Base-by-base conservation (phyloP, 2,888 invertebrate species). In the Stegana nigrithorax region DNA sequence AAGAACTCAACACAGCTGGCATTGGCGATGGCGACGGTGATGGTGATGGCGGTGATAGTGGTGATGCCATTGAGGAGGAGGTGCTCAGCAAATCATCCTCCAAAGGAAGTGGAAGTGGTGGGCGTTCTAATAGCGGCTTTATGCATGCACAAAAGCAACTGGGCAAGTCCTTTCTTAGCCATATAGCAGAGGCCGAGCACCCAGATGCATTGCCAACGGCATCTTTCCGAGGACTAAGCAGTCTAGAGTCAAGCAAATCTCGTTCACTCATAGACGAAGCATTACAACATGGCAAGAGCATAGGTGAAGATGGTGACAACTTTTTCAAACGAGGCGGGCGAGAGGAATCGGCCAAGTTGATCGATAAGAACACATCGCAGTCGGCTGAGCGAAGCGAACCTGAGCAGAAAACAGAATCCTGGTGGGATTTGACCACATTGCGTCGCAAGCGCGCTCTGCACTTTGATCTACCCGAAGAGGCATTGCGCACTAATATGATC, bases 361-460 rank as follows among this genome's bases (percentile, higher is more conserved):
- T n/a, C n/a, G n/a, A n/a, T n/a, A n/a, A n/a, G n/a, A n/a, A n/a
- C n/a, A n/a, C n/a, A n/a, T n/a, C n/a, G n/a, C n/a, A n/a, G n/a
- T n/a, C n/a, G n/a, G n/a, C n/a, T n/a, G n/a, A n/a, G n/a, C n/a
- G n/a, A n/a, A n/a, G n/a, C n/a, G n/a, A n/a, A n/a, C n/a, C n/a
- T n/a, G n/a, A n/a, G n/a, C n/a, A n/a, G n/a, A n/a, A n/a, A n/a
- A n/a, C n/a, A n/a, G 64, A 50, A 1, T 51, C 81, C 12, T 83
- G 83, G 82, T 83, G 82, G 83, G 75, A 82, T 51, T 50, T 80
- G 53, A 71, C 78, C 0, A 8, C 70, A 0, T 45, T 71, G 23
- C 67, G 68, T 27, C 57, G 63, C 7, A 71, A 64, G 56, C 73
- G 73, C 17, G 67, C 73, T 10, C 23, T 67, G 12, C 59, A 62